Evolutionary conservation across 2,113 vertebrate genomes (phyloP).

Genomic region (Egretta garzetta): DNA sequence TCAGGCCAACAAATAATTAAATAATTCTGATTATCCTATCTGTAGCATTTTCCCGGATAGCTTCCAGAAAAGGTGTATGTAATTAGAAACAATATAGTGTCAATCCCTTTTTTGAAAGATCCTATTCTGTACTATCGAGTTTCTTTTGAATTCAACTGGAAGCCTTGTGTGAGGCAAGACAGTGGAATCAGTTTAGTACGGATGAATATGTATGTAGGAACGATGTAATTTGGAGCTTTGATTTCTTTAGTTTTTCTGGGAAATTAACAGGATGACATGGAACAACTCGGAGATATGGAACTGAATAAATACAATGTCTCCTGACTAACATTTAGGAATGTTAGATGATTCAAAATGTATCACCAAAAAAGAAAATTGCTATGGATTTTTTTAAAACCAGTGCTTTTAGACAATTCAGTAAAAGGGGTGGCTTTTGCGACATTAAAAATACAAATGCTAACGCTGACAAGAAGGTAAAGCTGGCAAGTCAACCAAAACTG

Average conservation of each 20-base stretch:
- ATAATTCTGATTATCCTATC: not conserved
- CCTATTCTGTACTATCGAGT: not conserved
- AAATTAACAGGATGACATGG: not conserved
- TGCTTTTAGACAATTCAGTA: not conserved
- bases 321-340: not conserved
- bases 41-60: not conserved
- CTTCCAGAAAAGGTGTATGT: not conserved
- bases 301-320: not conserved
- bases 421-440: not conserved
- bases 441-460: not conserved
- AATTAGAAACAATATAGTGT: not conserved
- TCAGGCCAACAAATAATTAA: not conserved
- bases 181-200: not conserved
- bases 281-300: not conserved
- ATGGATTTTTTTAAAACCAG: not conserved
- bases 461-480: not conserved
- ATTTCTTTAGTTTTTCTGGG: not conserved
- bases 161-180: not conserved
- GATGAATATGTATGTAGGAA: not conserved
- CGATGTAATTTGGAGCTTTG: not conserved
- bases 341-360: not conserved
- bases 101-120: not conserved
- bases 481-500: not conserved
- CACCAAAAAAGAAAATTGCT: not conserved
- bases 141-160: not conserved